Evolutionary conservation across 2,797 vertebrate genomes (phyloP).

Genomic region (Thalassophryne amazonica): DNA sequence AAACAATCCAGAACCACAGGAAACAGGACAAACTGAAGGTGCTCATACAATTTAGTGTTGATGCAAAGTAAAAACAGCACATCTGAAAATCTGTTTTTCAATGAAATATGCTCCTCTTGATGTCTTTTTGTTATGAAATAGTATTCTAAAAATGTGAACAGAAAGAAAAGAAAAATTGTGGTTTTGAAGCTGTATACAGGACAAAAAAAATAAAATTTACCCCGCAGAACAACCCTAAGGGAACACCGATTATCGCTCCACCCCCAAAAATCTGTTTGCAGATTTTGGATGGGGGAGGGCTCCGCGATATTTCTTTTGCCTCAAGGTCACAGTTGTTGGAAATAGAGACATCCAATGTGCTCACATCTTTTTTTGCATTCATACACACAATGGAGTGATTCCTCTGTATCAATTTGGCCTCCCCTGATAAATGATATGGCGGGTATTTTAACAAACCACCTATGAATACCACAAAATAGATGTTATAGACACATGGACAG

Average conservation of each 20-base stretch:
- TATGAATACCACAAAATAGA: conserved; percentile 65
- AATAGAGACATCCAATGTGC: conserved; percentile 74
- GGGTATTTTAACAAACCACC: conserved; percentile 64
- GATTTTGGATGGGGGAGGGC: conserved; percentile 28
- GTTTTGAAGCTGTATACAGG: not conserved
- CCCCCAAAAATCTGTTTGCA: conserved; percentile 64
- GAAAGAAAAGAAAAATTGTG: too few relatives aligned
- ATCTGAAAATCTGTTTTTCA: too few relatives aligned
- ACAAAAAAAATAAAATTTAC: conserved; percentile 48
- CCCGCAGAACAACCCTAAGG: conserved; percentile 48
- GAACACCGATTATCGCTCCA: conserved; percentile 35
- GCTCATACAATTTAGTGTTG: not conserved
- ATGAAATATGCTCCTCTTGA: too few relatives aligned
- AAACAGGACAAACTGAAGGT: conserved; percentile 46
- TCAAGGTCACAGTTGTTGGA: conserved; percentile 77
- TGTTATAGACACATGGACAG: conserved; percentile 33
- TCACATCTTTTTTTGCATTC: conserved; percentile 73
- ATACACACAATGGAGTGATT: conserved; percentile 70
- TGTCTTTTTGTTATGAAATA: too few relatives aligned
- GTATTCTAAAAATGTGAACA: too few relatives aligned
- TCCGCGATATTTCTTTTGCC: conserved; percentile 51
- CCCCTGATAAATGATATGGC: conserved; percentile 68
- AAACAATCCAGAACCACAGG: conserved; percentile 25
- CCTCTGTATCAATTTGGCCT: conserved; percentile 71
- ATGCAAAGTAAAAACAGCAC: not conserved